Evolutionary conservation across 2,888 invertebrate species (phyloP).

Genomic region (Lydus trimaculatus): DNA sequence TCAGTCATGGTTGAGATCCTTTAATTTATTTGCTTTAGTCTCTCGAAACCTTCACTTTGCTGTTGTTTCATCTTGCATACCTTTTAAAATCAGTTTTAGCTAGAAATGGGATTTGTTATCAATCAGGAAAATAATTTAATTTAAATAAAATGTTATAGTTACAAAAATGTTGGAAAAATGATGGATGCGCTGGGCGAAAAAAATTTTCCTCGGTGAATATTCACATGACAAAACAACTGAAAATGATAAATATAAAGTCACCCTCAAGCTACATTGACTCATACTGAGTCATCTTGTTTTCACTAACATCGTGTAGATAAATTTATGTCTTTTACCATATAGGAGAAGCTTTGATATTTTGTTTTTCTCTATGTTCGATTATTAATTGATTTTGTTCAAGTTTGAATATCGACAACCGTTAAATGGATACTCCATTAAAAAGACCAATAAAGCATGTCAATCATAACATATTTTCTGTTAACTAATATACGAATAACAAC

Average conservation of each 20-base stretch:
- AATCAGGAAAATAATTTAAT: neutral
- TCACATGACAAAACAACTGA: neutral
- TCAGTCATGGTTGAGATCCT: slow-evolving; percentile 3
- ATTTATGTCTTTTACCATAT: neutral
- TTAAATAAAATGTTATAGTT: neutral
- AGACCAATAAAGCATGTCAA: neutral
- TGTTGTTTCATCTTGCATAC: neutral
- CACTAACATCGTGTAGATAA: neutral
- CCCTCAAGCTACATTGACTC: neutral
- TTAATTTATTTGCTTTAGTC: slow-evolving; percentile 8
- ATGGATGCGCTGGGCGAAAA: neutral
- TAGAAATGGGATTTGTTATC: neutral
- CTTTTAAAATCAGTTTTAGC: neutral
- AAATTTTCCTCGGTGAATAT: too few species aligned
- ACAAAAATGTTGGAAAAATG: neutral
- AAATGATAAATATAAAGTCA: neutral
- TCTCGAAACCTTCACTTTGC: slow-evolving; percentile 1
- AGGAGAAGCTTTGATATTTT: neutral
- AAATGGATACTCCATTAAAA: neutral
- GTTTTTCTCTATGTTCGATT: neutral
- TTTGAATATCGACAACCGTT: neutral
- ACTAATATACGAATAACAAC: neutral
- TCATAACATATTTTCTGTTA: neutral
- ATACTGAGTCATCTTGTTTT: neutral
- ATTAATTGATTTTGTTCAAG: slow-evolving; percentile 1